phyloP scores from a whole-genome alignment of 2,888 invertebrate genomes.

The Bimastos eiseni region DNA sequence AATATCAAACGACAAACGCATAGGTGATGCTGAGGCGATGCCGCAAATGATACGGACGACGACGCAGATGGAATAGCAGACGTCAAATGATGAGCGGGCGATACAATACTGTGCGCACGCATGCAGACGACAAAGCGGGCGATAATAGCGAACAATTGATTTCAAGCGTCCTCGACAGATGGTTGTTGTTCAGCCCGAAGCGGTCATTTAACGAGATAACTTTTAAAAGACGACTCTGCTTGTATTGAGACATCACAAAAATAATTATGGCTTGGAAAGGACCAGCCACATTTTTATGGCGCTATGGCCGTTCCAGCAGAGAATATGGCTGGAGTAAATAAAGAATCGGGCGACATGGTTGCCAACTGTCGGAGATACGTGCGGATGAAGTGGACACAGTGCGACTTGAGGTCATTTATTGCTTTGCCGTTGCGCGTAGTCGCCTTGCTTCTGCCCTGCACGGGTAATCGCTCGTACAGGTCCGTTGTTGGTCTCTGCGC shows the following conservation, averaged over 20 bases:
- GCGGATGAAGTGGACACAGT: neutral
- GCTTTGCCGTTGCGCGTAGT: neutral
- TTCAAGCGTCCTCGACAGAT: neutral
- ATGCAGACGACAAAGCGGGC: neutral
- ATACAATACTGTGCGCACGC: neutral
- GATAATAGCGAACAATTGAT: neutral
- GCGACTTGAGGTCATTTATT: neutral
- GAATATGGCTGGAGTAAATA: neutral
- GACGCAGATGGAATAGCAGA: neutral
- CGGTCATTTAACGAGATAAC: conserved; percentile 13
- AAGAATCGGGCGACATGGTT: neutral
- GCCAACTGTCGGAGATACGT: neutral
- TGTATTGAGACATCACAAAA: too few relatives aligned
- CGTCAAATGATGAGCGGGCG: neutral
- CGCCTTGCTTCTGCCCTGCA: neutral
- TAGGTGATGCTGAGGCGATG: neutral
- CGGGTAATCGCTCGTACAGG: neutral
- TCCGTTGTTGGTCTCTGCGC: neutral
- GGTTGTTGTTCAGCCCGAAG: neutral
- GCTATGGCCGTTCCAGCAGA: neutral
- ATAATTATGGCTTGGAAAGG: too few relatives aligned
- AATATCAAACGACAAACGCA: neutral
- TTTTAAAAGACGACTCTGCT: neutral
- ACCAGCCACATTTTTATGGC: neutral
- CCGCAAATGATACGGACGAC: neutral